Base-by-base conservation (phyloP, 2,797 vertebrate species). In the Melanotaenia trifasciata region DNA sequence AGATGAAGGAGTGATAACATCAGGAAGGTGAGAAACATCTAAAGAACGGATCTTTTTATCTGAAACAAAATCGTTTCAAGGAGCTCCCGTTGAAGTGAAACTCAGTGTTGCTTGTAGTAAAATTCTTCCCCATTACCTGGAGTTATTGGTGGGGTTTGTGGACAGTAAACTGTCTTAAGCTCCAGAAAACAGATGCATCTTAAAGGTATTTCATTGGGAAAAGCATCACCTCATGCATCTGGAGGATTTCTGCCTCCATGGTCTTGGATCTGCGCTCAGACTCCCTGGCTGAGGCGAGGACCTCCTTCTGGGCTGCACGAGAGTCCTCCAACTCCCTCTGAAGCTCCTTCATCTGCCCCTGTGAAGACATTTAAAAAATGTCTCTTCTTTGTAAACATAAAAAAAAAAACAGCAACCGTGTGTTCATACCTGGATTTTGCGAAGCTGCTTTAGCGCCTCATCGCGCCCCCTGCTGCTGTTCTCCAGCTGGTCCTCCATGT, bases 261-360 rank as follows among this genome's bases (percentile, higher is more conserved):
- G 86, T 94, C 91, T 98, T 99, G 73, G 96, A 90, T 79, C 96
- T 97, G 87, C 96, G 97, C 91, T 99, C 98, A 0, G 96, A 96
- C 90, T 99, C 98, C 69, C 97, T 95, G 81, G 97, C 96, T 0
- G 96, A 94, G 84, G 94, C 84, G 35, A 97, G 93, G 79, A 96
- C 96, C 72, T 99, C 98, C 53, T 98, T 98, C 71, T 98, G 95
- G 74, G 96, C 94, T 4, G 94, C 88, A 0, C 95, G 95, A 4
- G 98, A 95, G 22, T 99, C 98, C 22, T 99, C 97, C 76, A 98
- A 89, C 78, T 99, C 98, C 85, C 97, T 94, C 82, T 99, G 97
- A 86, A 97, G 95, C 75, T 99, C 98, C 89, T 99, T 99, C 95
- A 95, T 93, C 92, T 99, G 98, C 76, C 94, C 97, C 98, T 99